Evolutionary conservation across 2,888 invertebrate genomes (phyloP), one percentile per base, ranked within the genome.

Genomic region (Drosophila niveifrons): DNA sequence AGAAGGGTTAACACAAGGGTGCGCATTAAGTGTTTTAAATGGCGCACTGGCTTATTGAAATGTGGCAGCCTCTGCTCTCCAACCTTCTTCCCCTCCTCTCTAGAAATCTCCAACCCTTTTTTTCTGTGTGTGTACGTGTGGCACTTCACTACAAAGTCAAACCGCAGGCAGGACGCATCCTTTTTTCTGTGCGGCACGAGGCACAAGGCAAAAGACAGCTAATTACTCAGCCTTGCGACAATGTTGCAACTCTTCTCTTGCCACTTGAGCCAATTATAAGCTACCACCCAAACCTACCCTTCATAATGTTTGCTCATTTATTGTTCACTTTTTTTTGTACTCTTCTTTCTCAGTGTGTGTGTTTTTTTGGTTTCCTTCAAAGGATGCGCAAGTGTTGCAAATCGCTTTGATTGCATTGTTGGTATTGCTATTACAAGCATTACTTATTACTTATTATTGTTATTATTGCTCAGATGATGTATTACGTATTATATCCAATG

Each of bases 371-470:
- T 13, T 44, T 56, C 48, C 57, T 76, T 70, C 69, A 78, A 82
- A 84, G 84, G 84, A 88, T 84, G 79, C 80, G 78, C 85, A 86
- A 86, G 87, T 88, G 88, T 86, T 80, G 84, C 86, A 68, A 86
- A 86, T 86, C 89, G 86, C 87, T 87, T 88, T 88, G 87, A 88
- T 88, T 86, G 76, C 89, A 80, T 86, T 86, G 86, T 86, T 74
- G 67, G 65, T 56, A 71, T 86, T 86, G 79, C 82, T 82, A 71
- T 82, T 70, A 70, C 66, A 70, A 75, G 78, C 59, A 74, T 75
- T 57, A 66, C 74, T 75, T 69, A 59, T 69, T 71, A 69, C 72
- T 51, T 64, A 66, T 76, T 73, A 68, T 75, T 73, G 52, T 78
- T 81, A 70, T 62, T 67, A 28, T 71, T 76, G 58, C 59, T 67